A percentile compares a stretch with the other conserved stretches of the same genome.
phyloP scores from a whole-genome alignment of 1,140 invertebrate genomes.

The Muscidifurax raptorellus region DNA sequence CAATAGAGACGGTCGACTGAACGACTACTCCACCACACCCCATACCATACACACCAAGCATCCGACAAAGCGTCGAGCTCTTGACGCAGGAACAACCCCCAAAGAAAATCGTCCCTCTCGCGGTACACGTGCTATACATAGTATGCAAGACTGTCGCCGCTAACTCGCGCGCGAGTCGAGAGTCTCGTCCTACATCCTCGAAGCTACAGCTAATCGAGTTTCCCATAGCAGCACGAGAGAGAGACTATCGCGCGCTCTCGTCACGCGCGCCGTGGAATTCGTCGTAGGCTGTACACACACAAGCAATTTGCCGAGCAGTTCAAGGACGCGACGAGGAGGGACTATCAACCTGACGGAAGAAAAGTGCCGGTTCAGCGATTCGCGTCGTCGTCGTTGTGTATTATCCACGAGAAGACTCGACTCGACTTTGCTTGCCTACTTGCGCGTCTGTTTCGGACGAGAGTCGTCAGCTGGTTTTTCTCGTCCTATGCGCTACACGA shows the following conservation, averaged over 20 bases:
- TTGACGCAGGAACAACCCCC: neutral
- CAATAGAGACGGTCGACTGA: neutral
- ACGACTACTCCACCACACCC: neutral
- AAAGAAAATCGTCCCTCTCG: neutral
- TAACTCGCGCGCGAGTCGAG: neutral
- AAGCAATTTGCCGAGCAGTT: constrained; percentile 12
- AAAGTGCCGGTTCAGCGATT: constrained; percentile 31
- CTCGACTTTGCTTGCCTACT: neutral
- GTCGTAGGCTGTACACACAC: neutral
- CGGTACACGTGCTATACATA: neutral
- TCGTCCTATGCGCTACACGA: neutral
- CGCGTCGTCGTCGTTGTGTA: neutral
- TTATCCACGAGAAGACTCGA: neutral
- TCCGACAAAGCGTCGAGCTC: neutral
- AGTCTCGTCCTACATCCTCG: neutral
- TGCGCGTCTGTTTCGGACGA: neutral
- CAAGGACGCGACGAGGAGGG: constrained; percentile 18
- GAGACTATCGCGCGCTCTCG: too few relatives aligned
- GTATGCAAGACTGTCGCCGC: neutral
- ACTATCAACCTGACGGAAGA: constrained; percentile 6
- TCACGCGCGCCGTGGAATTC: neutral
- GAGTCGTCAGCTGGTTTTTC: constrained; percentile 5
- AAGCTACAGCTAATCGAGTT: constrained; percentile 33
- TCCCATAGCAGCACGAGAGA: neutral
- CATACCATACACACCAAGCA: neutral